Conservation (phyloP, 2,888 invertebrate species). For the Oligia latruncula region DNA sequence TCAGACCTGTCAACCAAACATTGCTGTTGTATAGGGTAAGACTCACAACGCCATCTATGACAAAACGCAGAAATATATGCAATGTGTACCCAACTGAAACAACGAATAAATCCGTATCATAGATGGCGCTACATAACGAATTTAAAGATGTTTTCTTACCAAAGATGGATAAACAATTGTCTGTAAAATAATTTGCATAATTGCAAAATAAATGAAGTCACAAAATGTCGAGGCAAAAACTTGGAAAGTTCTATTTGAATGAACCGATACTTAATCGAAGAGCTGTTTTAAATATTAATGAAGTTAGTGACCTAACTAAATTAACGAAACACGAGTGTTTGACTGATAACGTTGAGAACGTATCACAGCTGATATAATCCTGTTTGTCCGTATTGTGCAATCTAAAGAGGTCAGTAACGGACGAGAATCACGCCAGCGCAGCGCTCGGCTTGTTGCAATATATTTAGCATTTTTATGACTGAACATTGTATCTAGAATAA, state of each 20-base stretch:
- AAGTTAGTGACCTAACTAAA: slow-evolving; percentile 28
- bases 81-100: slow-evolving; percentile 1
- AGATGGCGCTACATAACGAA: slow-evolving; percentile 56
- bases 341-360: slow-evolving; percentile 33
- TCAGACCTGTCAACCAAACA: background rate
- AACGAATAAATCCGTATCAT: background rate
- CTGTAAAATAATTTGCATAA: slow-evolving; percentile 11
- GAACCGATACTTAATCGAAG: background rate
- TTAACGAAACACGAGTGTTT: slow-evolving; percentile 25
- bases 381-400: slow-evolving; percentile 46
- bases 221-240: background rate
- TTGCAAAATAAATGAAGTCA: slow-evolving; percentile 22
- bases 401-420: slow-evolving; percentile 54
- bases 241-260: background rate
- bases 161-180: background rate
- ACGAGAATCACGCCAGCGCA: slow-evolving; percentile 10
- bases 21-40: background rate
- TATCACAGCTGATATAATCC: slow-evolving; percentile 19
- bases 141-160: background rate
- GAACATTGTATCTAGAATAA: background rate
- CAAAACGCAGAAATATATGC: background rate
- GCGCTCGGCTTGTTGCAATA: slow-evolving; percentile 1
- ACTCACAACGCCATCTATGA: slow-evolving; percentile 60
- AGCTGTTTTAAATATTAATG: slow-evolving; percentile 1
- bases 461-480: slow-evolving; percentile 22